Percentiles rank a stretch among this genome's conserved stretches.
phyloP scores from a whole-genome alignment of 1,140 invertebrate species.

The Caenorhabditis remanei region DNA sequence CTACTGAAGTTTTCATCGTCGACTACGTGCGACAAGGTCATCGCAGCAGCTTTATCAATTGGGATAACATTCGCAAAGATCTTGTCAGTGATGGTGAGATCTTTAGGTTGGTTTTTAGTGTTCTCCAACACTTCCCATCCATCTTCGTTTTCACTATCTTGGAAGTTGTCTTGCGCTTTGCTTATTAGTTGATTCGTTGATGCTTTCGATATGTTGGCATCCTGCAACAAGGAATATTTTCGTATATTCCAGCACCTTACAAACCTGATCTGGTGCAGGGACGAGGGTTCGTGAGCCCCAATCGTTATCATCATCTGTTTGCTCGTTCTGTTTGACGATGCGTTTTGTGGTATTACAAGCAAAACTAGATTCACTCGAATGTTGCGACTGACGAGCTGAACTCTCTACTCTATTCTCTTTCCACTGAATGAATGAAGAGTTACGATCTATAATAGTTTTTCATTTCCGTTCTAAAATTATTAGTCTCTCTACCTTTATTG shows the following conservation, averaged over 20 bases:
- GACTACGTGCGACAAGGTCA: not conserved
- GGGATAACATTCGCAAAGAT: not conserved
- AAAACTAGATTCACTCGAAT: no score
- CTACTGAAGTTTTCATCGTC: not conserved
- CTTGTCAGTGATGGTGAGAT: not conserved
- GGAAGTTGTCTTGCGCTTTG: not conserved
- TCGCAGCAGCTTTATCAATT: not conserved
- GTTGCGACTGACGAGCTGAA: no score
- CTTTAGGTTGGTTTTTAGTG: not conserved
- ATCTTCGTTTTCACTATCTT: not conserved
- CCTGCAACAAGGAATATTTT: not conserved
- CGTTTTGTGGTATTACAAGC: no score
- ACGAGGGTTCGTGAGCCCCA: not conserved
- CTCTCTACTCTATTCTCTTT: no score
- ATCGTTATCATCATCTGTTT: not conserved
- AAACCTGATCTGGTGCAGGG: not conserved
- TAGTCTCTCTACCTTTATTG: not conserved
- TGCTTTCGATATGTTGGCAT: not conserved
- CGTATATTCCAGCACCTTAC: not conserved
- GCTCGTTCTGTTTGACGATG: no score
- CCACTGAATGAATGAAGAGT: no score
- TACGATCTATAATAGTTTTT: not conserved
- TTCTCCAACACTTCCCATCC: not conserved
- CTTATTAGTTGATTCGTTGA: not conserved
- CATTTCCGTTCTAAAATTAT: no score